phyloP scores from a whole-genome alignment of 1,140 invertebrate species.

The Pachypsylla venusta region DNA sequence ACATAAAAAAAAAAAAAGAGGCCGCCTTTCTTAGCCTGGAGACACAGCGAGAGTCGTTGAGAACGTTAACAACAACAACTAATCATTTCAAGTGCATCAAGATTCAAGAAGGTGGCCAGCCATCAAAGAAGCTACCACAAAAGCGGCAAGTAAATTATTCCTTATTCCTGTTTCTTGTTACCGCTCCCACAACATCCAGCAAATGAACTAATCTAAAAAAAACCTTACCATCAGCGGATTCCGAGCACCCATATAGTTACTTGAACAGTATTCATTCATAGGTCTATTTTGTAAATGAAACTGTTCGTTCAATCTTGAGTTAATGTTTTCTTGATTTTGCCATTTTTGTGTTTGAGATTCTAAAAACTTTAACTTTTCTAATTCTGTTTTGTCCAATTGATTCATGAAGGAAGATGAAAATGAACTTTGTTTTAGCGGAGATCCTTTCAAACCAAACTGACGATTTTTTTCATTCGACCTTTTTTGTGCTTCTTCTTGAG shows the following conservation, averaged over 20 bases:
- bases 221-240: background rate
- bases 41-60: too few relatives aligned
- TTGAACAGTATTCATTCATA: constrained; percentile 14
- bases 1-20: too few relatives aligned
- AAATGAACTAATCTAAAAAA: too few relatives aligned
- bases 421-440: background rate
- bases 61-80: too few relatives aligned
- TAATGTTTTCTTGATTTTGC: background rate
- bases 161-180: too few relatives aligned
- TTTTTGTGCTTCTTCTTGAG: background rate
- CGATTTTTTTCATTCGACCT: background rate
- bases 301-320: constrained; percentile 10
- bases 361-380: background rate
- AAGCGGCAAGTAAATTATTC: background rate
- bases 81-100: too few relatives aligned
- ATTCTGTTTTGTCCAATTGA: background rate
- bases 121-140: too few relatives aligned
- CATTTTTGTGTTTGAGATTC: background rate
- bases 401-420: background rate
- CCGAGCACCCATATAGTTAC: background rate
- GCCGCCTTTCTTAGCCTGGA: too few relatives aligned
- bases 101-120: too few relatives aligned
- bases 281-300: constrained; percentile 17
- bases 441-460: background rate
- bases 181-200: too few relatives aligned